phyloP scores from a whole-genome alignment of 2,888 invertebrate species.

The Chaitophorus viminalis region DNA sequence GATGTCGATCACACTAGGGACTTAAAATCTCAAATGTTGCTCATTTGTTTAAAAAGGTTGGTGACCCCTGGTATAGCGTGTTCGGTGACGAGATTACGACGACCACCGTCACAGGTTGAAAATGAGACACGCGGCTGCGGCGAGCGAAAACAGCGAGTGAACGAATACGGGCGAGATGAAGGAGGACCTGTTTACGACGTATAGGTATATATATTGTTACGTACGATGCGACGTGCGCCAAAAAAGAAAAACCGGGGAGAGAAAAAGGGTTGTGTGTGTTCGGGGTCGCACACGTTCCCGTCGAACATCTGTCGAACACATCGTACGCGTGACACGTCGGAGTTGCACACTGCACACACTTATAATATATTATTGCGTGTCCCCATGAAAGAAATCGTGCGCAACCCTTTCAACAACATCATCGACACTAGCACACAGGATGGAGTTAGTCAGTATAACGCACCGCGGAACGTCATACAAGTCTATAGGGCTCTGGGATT shows the following conservation, averaged over 20 bases:
- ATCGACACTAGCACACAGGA: neutral
- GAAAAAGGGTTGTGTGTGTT: constrained; percentile 55
- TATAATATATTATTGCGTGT: neutral
- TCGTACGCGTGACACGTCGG: neutral
- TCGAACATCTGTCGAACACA: constrained; percentile 50
- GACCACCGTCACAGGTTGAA: neutral
- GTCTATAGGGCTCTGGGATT: no score
- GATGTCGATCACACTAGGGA: no score
- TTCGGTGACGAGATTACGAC: neutral
- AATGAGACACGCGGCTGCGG: neutral
- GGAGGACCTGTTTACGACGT: constrained; percentile 34
- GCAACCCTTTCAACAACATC: constrained; percentile 5
- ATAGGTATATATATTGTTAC: neutral
- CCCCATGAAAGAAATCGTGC: neutral
- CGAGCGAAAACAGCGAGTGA: no score
- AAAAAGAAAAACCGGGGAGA: constrained; percentile 27
- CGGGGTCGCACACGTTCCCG: constrained; percentile 2
- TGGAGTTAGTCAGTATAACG: no score
- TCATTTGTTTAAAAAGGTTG: no score
- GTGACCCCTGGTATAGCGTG: no score
- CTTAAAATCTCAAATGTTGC: no score
- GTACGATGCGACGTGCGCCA: constrained; percentile 57
- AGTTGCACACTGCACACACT: no score
- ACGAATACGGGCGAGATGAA: no score
- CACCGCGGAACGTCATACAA: no score